phyloP scores from a whole-genome alignment of 2,888 invertebrate genomes.

The Rotaria macrura region DNA sequence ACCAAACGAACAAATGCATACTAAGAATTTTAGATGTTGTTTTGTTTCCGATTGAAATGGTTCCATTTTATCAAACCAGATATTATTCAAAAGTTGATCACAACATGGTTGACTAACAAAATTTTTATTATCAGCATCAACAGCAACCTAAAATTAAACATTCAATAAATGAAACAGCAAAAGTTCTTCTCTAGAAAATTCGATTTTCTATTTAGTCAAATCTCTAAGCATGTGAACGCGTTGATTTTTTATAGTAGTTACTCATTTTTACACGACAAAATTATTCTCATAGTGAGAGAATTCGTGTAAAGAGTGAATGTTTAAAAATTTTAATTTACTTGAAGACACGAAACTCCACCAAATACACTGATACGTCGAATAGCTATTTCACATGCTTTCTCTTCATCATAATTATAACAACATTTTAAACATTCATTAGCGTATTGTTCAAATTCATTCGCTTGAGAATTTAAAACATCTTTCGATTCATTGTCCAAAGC shows the following conservation, averaged over 20 bases:
- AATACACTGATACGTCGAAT: not conserved
- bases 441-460: not conserved
- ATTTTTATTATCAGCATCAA: constrained; percentile 7
- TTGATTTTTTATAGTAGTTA: no score
- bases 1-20: not conserved
- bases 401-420: not conserved
- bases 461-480: not conserved
- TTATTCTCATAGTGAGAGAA: no score
- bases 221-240: no score
- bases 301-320: no score
- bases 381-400: not conserved
- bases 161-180: no score
- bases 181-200: no score
- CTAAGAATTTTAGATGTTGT: not conserved
- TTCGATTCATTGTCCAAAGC: not conserved
- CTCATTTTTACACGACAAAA: no score
- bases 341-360: constrained; percentile 9
- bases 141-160: not conserved
- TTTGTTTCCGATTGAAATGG: not conserved
- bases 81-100: not conserved
- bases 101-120: constrained; percentile 15
- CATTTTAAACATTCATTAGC: not conserved
- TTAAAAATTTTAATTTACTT: not conserved
- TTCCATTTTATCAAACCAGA: not conserved
- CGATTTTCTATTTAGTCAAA: no score